These are phyloP conservation scores for Mystacides longicornis DNA, from an alignment of 2,888 invertebrate species.

Conservation along the genomic window DNA sequence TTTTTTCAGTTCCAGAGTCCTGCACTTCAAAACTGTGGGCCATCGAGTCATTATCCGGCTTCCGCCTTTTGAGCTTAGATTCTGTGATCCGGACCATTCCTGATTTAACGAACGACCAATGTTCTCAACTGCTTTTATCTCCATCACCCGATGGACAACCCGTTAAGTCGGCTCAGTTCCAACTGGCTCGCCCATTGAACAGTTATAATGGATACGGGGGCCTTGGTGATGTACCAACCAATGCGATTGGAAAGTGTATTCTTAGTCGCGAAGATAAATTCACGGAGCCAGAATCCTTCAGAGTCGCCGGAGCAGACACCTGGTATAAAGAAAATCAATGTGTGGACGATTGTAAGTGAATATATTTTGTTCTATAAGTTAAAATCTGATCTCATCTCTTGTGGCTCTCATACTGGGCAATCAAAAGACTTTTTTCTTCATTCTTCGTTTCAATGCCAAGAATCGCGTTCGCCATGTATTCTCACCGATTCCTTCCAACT, in stretches of 20 bases:
- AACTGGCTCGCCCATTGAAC: conserved; percentile 29
- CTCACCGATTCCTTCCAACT: background rate
- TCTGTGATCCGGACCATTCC: conserved; percentile 50
- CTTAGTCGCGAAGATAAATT: conserved; percentile 68
- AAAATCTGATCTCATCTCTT: too few species aligned
- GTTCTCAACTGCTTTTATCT: conserved; percentile 47
- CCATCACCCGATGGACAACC: background rate
- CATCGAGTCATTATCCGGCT: conserved; percentile 68
- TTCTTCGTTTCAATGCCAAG: too few species aligned
- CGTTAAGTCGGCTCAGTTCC: conserved; percentile 39
- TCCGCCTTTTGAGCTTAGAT: conserved; percentile 61
- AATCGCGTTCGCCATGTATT: too few species aligned
- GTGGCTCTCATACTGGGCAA: too few species aligned
- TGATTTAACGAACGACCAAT: conserved; percentile 57
- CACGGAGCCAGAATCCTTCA: conserved; percentile 68
- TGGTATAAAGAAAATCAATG: conserved; percentile 84
- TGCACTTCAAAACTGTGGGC: conserved; percentile 65
- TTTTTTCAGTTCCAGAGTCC: conserved; percentile 39
- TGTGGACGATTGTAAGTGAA: conserved; percentile 51
- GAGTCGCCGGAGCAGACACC: conserved; percentile 65
- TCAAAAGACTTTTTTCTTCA: too few species aligned
- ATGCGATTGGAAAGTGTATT: conserved; percentile 54
- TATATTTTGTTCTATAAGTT: too few species aligned
- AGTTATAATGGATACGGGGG: conserved; percentile 30
- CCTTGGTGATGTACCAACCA: conserved; percentile 36